phyloP scores from a whole-genome alignment of 2,113 vertebrate genomes.

The Chelonoidis abingdonii region DNA sequence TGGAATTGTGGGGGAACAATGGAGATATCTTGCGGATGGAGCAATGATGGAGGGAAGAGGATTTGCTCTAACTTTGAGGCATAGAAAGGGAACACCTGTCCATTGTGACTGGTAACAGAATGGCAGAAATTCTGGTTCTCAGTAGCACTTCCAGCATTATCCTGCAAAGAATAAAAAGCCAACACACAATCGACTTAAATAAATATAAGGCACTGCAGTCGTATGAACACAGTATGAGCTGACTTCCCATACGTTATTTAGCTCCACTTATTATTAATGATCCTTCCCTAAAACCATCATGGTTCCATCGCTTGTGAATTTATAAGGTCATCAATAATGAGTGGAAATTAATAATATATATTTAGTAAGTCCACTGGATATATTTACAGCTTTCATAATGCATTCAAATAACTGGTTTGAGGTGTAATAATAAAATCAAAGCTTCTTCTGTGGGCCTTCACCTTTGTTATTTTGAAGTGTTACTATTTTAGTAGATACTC shows the following conservation, averaged over 20 bases:
- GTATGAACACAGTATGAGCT: constrained; percentile 56
- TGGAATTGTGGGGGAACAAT: not conserved
- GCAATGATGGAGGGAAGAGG: not conserved
- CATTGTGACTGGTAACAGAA: constrained; percentile 18
- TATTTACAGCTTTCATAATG: constrained; percentile 74
- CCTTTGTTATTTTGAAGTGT: constrained; percentile 55
- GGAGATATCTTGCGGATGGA: not conserved
- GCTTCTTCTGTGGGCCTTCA: constrained; percentile 29
- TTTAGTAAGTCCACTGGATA: constrained; percentile 55
- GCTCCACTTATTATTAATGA: constrained; percentile 70
- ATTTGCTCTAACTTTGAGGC: too few relatives aligned
- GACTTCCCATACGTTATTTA: constrained; percentile 73
- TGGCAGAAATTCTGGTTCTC: constrained; percentile 26
- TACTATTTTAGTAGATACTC: constrained; percentile 45
- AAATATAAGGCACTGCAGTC: constrained; percentile 66
- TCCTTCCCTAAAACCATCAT: constrained; percentile 40
- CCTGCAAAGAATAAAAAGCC: constrained; percentile 53
- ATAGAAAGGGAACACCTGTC: not conserved
- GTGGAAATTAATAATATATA: constrained; percentile 76
- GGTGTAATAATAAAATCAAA: constrained; percentile 54
- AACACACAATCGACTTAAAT: constrained; percentile 53
- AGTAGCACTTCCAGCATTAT: constrained; percentile 35
- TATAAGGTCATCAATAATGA: constrained; percentile 75
- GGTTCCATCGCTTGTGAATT: constrained; percentile 65
- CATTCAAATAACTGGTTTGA: constrained; percentile 61